Evolutionary conservation across 2,888 invertebrate species (phyloP).

Genomic region (Rhyacophila evoluta): DNA sequence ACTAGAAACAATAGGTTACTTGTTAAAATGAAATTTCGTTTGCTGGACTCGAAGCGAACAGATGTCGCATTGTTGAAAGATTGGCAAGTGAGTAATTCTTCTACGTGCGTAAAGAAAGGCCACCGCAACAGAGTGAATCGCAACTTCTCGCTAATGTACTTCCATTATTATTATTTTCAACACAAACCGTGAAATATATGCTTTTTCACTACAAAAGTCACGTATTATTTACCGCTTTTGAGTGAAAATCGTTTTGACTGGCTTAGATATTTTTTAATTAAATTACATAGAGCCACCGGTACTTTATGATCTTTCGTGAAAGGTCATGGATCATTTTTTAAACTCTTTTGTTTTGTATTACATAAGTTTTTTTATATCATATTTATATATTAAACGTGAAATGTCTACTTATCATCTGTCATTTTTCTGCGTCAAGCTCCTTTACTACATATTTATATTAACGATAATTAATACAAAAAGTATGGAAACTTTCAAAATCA

Average conservation of each 20-base stretch:
- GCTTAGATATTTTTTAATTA: conserved; percentile 1
- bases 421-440: too few relatives aligned
- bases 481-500: too few relatives aligned
- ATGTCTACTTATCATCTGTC: too few relatives aligned
- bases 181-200: conserved; percentile 20
- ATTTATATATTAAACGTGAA: too few relatives aligned
- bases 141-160: conserved; percentile 39
- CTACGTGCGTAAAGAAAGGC: conserved; percentile 46
- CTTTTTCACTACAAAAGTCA: conserved; percentile 12
- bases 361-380: too few relatives aligned
- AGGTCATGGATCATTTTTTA: too few relatives aligned
- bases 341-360: too few relatives aligned
- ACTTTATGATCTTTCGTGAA: too few relatives aligned
- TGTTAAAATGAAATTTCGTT: conserved; percentile 11
- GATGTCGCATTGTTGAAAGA: conserved; percentile 33
- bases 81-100: not conserved
- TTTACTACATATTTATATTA: too few relatives aligned
- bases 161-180: conserved; percentile 8
- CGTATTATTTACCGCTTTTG: conserved; percentile 17
- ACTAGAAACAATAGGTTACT: not conserved
- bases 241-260: not conserved
- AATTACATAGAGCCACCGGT: not conserved
- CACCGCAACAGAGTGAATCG: conserved; percentile 32
- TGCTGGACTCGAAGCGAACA: not conserved
- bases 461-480: too few relatives aligned